Base-by-base conservation (phyloP, 2,113 vertebrate species). In the Benitochromis conjunctus region DNA sequence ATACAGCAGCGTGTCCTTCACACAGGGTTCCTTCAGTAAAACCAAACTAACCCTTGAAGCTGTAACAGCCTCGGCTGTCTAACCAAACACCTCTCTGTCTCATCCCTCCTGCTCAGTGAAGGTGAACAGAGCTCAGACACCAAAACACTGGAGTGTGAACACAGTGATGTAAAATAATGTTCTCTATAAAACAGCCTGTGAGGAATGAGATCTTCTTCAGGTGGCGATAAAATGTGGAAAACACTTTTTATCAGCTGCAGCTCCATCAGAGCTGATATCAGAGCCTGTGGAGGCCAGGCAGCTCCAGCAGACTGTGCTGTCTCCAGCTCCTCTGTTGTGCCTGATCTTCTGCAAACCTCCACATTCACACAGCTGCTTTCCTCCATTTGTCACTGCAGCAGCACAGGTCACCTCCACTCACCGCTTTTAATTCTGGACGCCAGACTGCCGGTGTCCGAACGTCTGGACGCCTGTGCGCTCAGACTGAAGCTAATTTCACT, bases 371-470 rank as follows among this genome's bases (percentile, higher is more conserved):
- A n/a, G 29, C 31, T 51, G 11, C 57, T 48, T 34, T 43, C 34
- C 51, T 85, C 24, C 57, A 46, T 79, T 48, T 34, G 77, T 80
- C 83, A 7, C 24, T 12, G 76, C 57, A 24, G 79, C 66, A 29
- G 24, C 24, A 11, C 41, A 48, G 69, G 69, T 74, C 41, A 74
- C 69, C 55, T 87, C 80, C 43, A 19, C 21, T 86, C 48, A 5
- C 3, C 16, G 5, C 9, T 29, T 82, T 82, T 82, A 64, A 34
- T 66, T 86, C 55, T 1, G 41, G 62, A 66, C 8, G 8, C 29
- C 78, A 29, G 84, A 64, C 84, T 18, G 79, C 11, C 1, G 13
- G 21, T 1, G 46, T 41, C 36, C 29, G 41, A 71, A 51, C 3
- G 48, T 7, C 48, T 51, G 18, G 19, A 26, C 41, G 66, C 18